Evolutionary conservation across 1,140 invertebrate species (phyloP).

Genomic region (Lepidostoma basale): DNA sequence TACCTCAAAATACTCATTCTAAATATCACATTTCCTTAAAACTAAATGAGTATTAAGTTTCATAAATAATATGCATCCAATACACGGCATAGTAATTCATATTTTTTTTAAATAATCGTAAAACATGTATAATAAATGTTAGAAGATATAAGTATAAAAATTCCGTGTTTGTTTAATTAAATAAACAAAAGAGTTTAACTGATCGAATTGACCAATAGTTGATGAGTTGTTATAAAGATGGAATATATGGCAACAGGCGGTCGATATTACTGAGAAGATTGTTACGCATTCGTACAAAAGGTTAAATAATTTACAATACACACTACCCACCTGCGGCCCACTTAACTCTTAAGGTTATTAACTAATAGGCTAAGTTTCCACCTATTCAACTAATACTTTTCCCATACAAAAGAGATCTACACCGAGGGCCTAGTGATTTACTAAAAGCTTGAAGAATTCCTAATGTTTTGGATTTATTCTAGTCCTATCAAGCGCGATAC

Average conservation of each 20-base stretch:
- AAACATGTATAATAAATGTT: no score
- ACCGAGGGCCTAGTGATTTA: slow-evolving; percentile 23
- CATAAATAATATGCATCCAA: not conserved
- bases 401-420: slow-evolving; percentile 7
- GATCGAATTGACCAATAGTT: no score
- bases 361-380: slow-evolving; percentile 11
- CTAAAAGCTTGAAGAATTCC: slow-evolving; percentile 24
- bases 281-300: slow-evolving; percentile 5
- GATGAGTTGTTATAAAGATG: no score
- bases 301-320: slow-evolving; percentile 6
- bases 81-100: not conserved
- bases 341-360: slow-evolving; percentile 8
- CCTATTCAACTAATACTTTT: slow-evolving; percentile 26
- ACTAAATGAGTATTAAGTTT: slow-evolving; percentile 22
- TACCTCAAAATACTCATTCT: slow-evolving; percentile 22
- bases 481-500: slow-evolving; percentile 15
- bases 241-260: not conserved
- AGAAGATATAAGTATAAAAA: no score
- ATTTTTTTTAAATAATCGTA: no score
- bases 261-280: not conserved
- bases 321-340: not conserved
- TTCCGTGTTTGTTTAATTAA: no score
- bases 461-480: not conserved
- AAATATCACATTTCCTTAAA: slow-evolving; percentile 30
- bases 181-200: no score